Base-by-base conservation (phyloP, 2,888 invertebrate genomes). In the Ormyrus labotus region DNA sequence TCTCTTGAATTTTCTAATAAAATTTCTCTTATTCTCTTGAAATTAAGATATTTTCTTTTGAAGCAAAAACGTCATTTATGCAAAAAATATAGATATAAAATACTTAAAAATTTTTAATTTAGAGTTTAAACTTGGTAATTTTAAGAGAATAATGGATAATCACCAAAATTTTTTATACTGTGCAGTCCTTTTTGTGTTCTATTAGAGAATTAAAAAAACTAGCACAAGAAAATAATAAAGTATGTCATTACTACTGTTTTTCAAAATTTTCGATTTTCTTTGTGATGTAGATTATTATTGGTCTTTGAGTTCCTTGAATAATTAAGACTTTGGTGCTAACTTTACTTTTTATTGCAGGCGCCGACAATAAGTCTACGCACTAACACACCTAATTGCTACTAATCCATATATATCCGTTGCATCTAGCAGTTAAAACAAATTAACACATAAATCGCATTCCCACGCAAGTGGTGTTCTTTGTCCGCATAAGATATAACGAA, bases 341-440 rank as follows among this genome's bases (percentile, higher is more conserved):
- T 85, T 87, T 86, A 88, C 87, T 91, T 91, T 91, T 87, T 89
- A 90, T 91, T 91, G 89, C 90, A 91, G 90, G 91, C 90, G 90
- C 91, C 91, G 91, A 90, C 90, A 90, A 91, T 91, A 90, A 90
- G 89, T 90, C 89, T 90, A 87, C 90, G 89, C 90, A 89, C 89
- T 90, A 90, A 90, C 88, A 88, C 89, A 88, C 85, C 88, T 88
- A 86, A 86, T 88, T 86, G 87, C 89, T 89, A 90, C 88, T 90
- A 89, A 89, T 86, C 85, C 84, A 83, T 84, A 83, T 73, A 80
- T 87, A 87, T 84, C 83, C 84, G 87, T 88, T 87, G 86, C 88
- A 89, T 87, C 84, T 88, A 88, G 85, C 85, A 85, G 85, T 85
- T 87, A 84, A 83, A 80, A 69, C 45, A 75, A 75, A 83, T 82